phyloP scores from a whole-genome alignment of 2,888 invertebrate species.

The Chymomyza amoena region DNA sequence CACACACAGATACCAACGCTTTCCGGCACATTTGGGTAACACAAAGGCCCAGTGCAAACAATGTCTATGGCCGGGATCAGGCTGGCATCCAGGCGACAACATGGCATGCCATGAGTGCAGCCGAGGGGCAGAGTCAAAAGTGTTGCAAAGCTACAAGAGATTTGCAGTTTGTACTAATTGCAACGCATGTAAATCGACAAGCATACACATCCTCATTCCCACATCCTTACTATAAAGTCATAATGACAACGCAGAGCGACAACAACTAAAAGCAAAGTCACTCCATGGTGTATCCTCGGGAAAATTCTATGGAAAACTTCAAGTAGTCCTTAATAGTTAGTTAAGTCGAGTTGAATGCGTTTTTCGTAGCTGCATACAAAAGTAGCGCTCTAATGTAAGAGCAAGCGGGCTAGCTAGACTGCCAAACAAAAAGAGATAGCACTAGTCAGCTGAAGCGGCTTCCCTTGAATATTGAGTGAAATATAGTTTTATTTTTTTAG shows the following conservation, averaged over 20 bases:
- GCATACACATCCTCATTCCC: slow-evolving; percentile 17
- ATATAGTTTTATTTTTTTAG: slow-evolving; percentile 14
- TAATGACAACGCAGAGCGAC: slow-evolving; percentile 51
- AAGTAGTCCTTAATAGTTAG: slow-evolving; percentile 69
- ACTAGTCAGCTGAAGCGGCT: slow-evolving; percentile 1
- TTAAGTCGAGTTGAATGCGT: slow-evolving; percentile 68
- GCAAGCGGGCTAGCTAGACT: slow-evolving; percentile 23
- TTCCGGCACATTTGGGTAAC: slow-evolving; percentile 61
- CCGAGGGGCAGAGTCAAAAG: slow-evolving; percentile 31
- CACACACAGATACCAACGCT: slow-evolving; percentile 30
- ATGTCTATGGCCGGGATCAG: slow-evolving; percentile 18
- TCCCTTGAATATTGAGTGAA: slow-evolving; percentile 68
- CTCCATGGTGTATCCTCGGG: slow-evolving; percentile 48
- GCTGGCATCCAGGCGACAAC: slow-evolving; percentile 18
- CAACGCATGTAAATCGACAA: slow-evolving; percentile 70
- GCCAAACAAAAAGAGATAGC: slow-evolving; percentile 8
- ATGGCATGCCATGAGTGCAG: slow-evolving; percentile 5
- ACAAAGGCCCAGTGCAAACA: slow-evolving; percentile 64
- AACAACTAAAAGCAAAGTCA: slow-evolving; percentile 47
- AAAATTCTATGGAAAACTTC: slow-evolving; percentile 61
- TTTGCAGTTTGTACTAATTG: slow-evolving; percentile 65
- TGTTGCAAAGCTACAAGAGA: slow-evolving; percentile 58
- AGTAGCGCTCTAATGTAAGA: neutral
- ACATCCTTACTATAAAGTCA: slow-evolving; percentile 34
- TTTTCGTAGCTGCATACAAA: slow-evolving; percentile 5